Percentiles rank a stretch among this genome's conserved stretches.
Evolutionary conservation across 2,888 invertebrate species (phyloP).

Genomic region (Cecidostiba fungosa): DNA sequence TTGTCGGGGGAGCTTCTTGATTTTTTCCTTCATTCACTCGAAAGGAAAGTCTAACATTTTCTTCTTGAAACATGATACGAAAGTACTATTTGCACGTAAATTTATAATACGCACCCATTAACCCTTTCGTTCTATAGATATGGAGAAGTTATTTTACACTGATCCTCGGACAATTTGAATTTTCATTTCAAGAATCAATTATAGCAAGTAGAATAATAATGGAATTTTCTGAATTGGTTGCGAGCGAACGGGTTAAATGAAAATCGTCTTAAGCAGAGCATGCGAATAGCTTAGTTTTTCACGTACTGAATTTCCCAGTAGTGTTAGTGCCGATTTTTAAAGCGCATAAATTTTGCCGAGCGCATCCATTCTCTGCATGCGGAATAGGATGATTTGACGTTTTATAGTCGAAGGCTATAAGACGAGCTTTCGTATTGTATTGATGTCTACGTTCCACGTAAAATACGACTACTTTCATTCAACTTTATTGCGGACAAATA

Average conservation of each 20-base stretch:
- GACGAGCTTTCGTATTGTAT: background rate
- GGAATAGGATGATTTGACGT: constrained; percentile 5
- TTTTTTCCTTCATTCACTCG: background rate
- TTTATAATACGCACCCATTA: too few species aligned
- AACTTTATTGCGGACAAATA: background rate
- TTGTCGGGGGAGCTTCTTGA: background rate
- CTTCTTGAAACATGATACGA: too few species aligned
- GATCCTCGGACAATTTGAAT: too few species aligned
- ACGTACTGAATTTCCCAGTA: background rate
- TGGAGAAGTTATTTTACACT: too few species aligned
- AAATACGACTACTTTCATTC: background rate
- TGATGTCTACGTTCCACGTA: background rate
- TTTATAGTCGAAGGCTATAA: constrained; percentile 14
- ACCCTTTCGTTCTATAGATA: too few species aligned
- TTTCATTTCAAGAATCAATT: background rate
- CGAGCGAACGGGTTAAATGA: background rate
- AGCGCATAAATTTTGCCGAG: background rate
- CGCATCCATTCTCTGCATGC: background rate
- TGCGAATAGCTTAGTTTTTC: background rate
- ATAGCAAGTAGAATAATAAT: background rate
- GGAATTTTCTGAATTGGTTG: background rate
- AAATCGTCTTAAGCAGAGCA: background rate
- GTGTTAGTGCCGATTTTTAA: background rate
- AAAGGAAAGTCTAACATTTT: too few species aligned
- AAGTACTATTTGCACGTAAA: too few species aligned